Conservation (phyloP, 2,888 invertebrate genomes). For the Microchrysa polita region DNA sequence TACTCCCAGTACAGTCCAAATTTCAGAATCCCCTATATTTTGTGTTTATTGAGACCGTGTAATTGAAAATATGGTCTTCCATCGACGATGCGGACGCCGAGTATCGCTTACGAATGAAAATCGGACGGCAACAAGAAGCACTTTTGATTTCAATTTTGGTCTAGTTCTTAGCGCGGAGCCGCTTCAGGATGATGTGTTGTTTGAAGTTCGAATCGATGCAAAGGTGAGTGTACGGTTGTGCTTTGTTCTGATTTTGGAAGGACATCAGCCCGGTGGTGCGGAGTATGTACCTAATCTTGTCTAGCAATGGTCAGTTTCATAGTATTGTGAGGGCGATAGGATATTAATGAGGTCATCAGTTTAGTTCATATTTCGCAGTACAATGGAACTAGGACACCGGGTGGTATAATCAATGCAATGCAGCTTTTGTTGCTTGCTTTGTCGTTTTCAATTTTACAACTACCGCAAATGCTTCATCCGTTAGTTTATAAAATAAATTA, state of each 20-base stretch:
- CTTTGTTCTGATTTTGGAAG: neutral
- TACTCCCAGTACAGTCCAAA: neutral
- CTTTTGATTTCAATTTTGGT: constrained; percentile 88
- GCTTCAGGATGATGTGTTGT: constrained; percentile 80
- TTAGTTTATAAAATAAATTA: too few species aligned
- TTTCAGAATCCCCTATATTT: neutral
- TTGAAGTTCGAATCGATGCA: constrained; percentile 87
- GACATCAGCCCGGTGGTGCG: too few species aligned
- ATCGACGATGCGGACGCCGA: constrained; percentile 84
- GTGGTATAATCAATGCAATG: too few species aligned
- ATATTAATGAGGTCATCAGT: too few species aligned
- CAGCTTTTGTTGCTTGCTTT: too few species aligned
- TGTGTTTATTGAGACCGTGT: neutral
- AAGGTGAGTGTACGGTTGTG: constrained; percentile 79
- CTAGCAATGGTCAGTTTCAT: too few species aligned
- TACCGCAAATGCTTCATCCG: too few species aligned
- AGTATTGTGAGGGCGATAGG: too few species aligned
- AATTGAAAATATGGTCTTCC: constrained; percentile 70
- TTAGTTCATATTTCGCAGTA: too few species aligned
- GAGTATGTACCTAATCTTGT: too few species aligned
- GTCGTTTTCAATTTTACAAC: too few species aligned
- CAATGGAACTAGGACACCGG: too few species aligned
- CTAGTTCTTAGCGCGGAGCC: constrained; percentile 84
- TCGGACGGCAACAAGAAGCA: constrained; percentile 81
- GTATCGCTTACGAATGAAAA: constrained; percentile 85